phyloP scores from a whole-genome alignment of 2,888 invertebrate species.

The Apocheima hispidaria region DNA sequence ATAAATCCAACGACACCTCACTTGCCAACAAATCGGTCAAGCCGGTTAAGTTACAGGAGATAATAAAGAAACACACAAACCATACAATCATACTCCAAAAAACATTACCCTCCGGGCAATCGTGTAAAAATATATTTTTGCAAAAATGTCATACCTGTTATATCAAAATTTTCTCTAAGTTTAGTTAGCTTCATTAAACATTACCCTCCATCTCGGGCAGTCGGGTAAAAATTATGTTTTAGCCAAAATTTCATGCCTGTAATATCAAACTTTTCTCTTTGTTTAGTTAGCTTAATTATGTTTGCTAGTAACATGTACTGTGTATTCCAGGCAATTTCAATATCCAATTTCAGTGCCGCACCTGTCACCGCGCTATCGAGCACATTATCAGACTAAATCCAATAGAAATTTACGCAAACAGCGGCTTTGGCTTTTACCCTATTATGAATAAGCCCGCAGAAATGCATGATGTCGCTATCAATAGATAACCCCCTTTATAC shows the following conservation, averaged over 20 bases:
- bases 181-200: too few relatives aligned
- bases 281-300: conserved; percentile 5
- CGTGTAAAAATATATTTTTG: too few relatives aligned
- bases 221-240: too few relatives aligned
- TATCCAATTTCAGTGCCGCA: conserved; percentile 22
- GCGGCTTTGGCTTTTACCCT: conserved; percentile 51
- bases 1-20: too few relatives aligned
- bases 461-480: conserved; percentile 64
- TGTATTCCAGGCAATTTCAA: conserved; percentile 2
- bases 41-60: too few relatives aligned
- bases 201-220: too few relatives aligned
- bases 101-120: too few relatives aligned
- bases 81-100: too few relatives aligned
- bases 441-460: conserved; percentile 65
- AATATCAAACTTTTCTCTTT: neutral
- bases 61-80: too few relatives aligned
- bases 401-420: conserved; percentile 40
- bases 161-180: too few relatives aligned
- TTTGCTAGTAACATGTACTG: neutral
- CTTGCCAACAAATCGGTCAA: too few relatives aligned
- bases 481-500: conserved; percentile 78
- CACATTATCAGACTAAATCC: conserved; percentile 27
- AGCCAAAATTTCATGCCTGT: neutral
- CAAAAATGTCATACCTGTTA: too few relatives aligned
- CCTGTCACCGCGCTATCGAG: conserved; percentile 24